A percentile compares a stretch with the other conserved stretches of the same genome.
These are phyloP conservation scores for Callimorpha dominula DNA, from an alignment of 2,888 invertebrate species.

Conservation along the genomic window DNA sequence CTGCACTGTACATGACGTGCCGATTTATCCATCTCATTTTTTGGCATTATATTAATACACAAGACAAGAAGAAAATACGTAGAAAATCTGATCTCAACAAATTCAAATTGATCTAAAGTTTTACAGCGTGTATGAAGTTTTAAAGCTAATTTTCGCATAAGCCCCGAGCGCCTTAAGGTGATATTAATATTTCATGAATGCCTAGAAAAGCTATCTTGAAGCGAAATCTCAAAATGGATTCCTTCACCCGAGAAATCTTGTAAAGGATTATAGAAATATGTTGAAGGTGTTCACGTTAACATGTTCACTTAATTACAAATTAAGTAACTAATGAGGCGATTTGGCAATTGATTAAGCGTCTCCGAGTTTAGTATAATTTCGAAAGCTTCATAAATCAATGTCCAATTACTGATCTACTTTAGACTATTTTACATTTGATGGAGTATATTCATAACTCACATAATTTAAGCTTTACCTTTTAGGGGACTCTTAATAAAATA, in stretches of 20 bases:
- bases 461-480: too few species aligned
- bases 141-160: background rate
- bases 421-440: background rate
- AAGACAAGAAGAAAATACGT: background rate
- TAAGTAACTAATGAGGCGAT: background rate
- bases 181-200: background rate
- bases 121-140: background rate
- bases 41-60: background rate
- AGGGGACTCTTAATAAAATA: too few species aligned
- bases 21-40: background rate
- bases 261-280: background rate
- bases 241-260: background rate
- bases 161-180: background rate
- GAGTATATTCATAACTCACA: background rate
- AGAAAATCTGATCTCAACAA: background rate
- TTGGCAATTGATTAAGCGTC: background rate
- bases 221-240: background rate
- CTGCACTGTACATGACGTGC: too few species aligned
- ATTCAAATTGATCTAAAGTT: background rate
- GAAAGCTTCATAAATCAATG: background rate
- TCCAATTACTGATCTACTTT: background rate
- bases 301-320: background rate
- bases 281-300: background rate
- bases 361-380: background rate
- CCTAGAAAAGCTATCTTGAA: background rate